Evolutionary conservation across 1,140 invertebrate species (phyloP), one percentile per base, ranked within the genome.

Genomic region (Radopholus similis): DNA sequence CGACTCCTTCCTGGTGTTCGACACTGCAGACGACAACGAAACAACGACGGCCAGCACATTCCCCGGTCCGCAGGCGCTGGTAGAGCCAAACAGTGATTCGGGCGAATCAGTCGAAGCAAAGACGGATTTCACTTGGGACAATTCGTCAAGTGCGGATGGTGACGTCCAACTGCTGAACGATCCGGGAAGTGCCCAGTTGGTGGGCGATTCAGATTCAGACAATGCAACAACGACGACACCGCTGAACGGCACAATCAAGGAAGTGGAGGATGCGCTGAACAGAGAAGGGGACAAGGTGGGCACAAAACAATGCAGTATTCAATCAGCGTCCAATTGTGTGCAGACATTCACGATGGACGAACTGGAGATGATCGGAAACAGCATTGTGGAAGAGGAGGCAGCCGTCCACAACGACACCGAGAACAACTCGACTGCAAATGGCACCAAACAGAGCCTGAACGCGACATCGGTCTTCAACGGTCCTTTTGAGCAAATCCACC

Each of bases 231-330:
- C 3, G 23, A 8, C n/a, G 23, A 30, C n/a, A 28, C 4, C 15
- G 26, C 15, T n/a, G 23, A 59, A 59, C 34, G 15, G 38, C 18
- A 63, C 32, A 6, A 18, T 6, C 47, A 63, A 26, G 53, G 30
- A 34, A 11, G 21, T 63, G n/a, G 15, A 18, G 51, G 53, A 62
- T 59, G 53, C 26, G 26, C 28, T 37, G 26, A 23, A 15, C n/a
- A 63, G 15, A 63, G 66, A 90, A 84, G 83, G 90, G 51, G 89
- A 77, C 63, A 71, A 51, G 70, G 86, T 34, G 28, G 4, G 38
- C 8, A 18, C 13, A 1, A 44, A 53, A 63, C 8, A 62, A 15
- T n/a, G n/a, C n/a, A n/a, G 30, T 37, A 15, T 9, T 15, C 28
- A 60, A 60, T 13, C 9, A 64, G 49, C 13, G 1, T 32, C 26